phyloP scores from a whole-genome alignment of 1,140 invertebrate species.

The Gryllus bimaculatus region DNA sequence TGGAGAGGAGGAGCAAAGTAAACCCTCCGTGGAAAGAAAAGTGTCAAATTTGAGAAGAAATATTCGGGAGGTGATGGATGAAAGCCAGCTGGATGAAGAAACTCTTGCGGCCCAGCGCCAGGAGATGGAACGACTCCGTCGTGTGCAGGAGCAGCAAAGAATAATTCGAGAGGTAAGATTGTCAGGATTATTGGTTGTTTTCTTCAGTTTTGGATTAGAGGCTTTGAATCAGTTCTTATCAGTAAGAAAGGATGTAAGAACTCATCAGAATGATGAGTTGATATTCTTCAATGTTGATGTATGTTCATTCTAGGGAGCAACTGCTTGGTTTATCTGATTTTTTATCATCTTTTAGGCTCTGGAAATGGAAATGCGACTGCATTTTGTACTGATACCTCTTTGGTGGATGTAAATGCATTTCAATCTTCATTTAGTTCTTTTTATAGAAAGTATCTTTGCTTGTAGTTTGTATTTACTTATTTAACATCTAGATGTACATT shows the following conservation, averaged over 20 bases:
- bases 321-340: too few relatives aligned
- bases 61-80: constrained; percentile 85
- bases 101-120: constrained; percentile 86
- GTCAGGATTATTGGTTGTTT: neutral
- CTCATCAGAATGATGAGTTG: neutral
- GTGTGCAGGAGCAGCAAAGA: constrained; percentile 75
- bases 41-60: constrained; percentile 65
- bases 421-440: too few relatives aligned
- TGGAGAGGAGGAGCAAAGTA: constrained; percentile 27
- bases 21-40: constrained; percentile 39
- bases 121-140: constrained; percentile 74
- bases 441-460: too few relatives aligned
- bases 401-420: too few relatives aligned
- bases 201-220: neutral
- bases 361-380: too few relatives aligned
- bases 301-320: neutral
- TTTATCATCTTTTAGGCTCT: too few relatives aligned
- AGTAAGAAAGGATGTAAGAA: neutral
- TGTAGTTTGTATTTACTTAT: too few relatives aligned
- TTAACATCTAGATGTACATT: too few relatives aligned
- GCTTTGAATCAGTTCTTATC: neutral
- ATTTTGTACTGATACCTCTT: too few relatives aligned
- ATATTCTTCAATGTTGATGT: neutral
- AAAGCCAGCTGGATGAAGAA: constrained; percentile 81
- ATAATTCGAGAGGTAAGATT: constrained; percentile 54